Conservation (phyloP, 37 sponge, comb jelly and placozoan genomes). For the Ephydatia muelleri region DNA sequence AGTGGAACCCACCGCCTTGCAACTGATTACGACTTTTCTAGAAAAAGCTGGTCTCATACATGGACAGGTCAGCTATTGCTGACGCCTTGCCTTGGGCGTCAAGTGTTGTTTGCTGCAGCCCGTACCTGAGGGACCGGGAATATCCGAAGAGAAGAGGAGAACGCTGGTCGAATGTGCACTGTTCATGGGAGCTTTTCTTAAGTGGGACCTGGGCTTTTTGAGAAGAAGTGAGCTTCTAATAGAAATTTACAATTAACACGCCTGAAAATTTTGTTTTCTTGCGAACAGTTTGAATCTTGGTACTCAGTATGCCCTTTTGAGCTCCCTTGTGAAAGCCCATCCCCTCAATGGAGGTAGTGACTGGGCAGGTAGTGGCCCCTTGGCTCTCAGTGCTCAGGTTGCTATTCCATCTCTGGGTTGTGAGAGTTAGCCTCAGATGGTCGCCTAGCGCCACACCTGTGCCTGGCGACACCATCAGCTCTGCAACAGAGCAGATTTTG, state of each 20-base stretch:
- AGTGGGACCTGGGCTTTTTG: slow-evolving; percentile 56
- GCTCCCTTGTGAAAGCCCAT: slow-evolving; percentile 20
- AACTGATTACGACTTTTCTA: slow-evolving; percentile 71
- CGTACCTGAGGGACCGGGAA: neutral
- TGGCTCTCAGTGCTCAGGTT: slow-evolving; percentile 37
- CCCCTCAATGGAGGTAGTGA: slow-evolving; percentile 10
- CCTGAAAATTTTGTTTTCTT: neutral
- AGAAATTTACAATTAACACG: neutral
- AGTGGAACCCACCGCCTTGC: slow-evolving; percentile 67
- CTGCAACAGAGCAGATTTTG: slow-evolving; percentile 28
- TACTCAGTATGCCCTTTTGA: slow-evolving; percentile 47
- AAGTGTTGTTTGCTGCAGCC: neutral
- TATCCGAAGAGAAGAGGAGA: slow-evolving; percentile 34
- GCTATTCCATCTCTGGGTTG: slow-evolving; percentile 37
- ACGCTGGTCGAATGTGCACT: slow-evolving; percentile 61
- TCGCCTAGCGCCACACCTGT: neutral
- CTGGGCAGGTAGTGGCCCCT: neutral
- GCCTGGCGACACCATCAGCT: slow-evolving; percentile 28
- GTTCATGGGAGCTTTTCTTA: slow-evolving; percentile 47
- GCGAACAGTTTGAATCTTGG: slow-evolving; percentile 43
- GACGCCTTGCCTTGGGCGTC: neutral
- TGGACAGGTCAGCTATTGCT: slow-evolving; percentile 37
- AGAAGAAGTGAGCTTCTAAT: slow-evolving; percentile 32
- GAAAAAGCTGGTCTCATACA: slow-evolving; percentile 67
- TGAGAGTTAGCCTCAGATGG: slow-evolving; percentile 21